These are phyloP conservation scores for Conomelus anceps DNA, from an alignment of 2,888 invertebrate species.

Conservation along the genomic window DNA sequence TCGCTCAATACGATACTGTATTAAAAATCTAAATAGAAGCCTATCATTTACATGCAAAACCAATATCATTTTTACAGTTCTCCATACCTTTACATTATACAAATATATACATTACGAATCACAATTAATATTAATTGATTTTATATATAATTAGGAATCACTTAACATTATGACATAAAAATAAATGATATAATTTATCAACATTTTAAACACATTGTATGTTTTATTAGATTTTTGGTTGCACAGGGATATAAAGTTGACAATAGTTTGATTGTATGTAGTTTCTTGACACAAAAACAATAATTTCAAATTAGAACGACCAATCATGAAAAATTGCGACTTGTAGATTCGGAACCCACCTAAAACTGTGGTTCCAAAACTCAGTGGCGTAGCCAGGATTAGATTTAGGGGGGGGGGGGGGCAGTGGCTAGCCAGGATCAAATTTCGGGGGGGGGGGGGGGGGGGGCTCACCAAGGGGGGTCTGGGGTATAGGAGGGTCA, in stretches of 20 bases:
- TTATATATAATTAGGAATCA: not conserved
- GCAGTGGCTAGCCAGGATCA: too few relatives aligned
- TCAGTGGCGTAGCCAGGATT: too few relatives aligned
- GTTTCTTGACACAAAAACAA: not conserved
- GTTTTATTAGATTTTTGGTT: conserved; percentile 13
- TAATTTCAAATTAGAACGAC: not conserved
- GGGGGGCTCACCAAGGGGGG: too few relatives aligned
- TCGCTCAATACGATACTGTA: not conserved
- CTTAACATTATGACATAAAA: not conserved
- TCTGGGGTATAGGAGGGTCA: too few relatives aligned
- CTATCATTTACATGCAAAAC: conserved; percentile 13
- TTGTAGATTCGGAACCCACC: too few relatives aligned
- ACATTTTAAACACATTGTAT: conserved; percentile 4
- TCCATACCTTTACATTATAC: conserved; percentile 12
- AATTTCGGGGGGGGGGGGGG: too few relatives aligned
- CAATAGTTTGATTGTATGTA: not conserved
- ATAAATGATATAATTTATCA: not conserved
- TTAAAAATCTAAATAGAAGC: conserved; percentile 1
- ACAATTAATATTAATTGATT: not conserved
- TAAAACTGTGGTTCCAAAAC: too few relatives aligned
- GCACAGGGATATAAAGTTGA: not conserved
- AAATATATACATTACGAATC: not conserved
- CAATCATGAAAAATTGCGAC: too few relatives aligned
- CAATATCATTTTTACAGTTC: not conserved
- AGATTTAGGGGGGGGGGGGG: too few relatives aligned